Conservation (phyloP, 2,888 invertebrate genomes). For the Melieria crassipennis region DNA sequence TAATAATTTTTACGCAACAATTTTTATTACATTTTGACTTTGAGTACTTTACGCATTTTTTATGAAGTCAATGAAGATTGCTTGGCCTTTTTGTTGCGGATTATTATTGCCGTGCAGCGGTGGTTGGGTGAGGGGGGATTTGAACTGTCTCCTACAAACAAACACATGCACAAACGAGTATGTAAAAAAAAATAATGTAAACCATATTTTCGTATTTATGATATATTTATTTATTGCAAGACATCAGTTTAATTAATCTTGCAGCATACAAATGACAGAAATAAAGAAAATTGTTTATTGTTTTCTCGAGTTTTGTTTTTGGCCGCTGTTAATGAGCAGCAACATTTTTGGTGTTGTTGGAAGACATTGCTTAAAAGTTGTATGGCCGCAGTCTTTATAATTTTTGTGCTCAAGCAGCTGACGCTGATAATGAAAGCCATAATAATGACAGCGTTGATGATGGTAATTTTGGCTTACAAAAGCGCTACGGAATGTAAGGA, state of each 20-base stretch:
- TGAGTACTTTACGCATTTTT: slow-evolving; percentile 26
- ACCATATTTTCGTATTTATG: too few relatives aligned
- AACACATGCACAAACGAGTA: slow-evolving; percentile 7
- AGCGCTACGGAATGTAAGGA: slow-evolving; percentile 64
- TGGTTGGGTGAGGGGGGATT: too few relatives aligned
- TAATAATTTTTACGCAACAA: slow-evolving; percentile 50
- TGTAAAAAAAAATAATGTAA: not conserved
- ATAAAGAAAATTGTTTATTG: not conserved
- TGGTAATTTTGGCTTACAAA: slow-evolving; percentile 65
- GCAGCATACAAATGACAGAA: not conserved
- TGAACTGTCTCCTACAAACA: not conserved
- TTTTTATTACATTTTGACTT: slow-evolving; percentile 44
- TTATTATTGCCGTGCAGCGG: too few relatives aligned
- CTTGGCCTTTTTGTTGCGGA: too few relatives aligned
- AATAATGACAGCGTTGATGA: slow-evolving; percentile 42
- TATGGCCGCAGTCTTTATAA: not conserved
- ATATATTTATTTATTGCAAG: too few relatives aligned
- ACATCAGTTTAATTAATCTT: too few relatives aligned
- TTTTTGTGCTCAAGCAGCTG: slow-evolving; percentile 21
- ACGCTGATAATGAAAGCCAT: slow-evolving; percentile 2
- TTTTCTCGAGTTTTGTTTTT: not conserved
- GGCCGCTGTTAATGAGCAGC: not conserved
- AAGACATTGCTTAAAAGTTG: too few relatives aligned
- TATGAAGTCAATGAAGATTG: slow-evolving; percentile 29
- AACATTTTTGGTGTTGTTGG: too few relatives aligned